Evolutionary conservation across 2,113 vertebrate species (phyloP), one percentile per base, ranked within the genome.

Genomic region (Excalfactoria chinensis): DNA sequence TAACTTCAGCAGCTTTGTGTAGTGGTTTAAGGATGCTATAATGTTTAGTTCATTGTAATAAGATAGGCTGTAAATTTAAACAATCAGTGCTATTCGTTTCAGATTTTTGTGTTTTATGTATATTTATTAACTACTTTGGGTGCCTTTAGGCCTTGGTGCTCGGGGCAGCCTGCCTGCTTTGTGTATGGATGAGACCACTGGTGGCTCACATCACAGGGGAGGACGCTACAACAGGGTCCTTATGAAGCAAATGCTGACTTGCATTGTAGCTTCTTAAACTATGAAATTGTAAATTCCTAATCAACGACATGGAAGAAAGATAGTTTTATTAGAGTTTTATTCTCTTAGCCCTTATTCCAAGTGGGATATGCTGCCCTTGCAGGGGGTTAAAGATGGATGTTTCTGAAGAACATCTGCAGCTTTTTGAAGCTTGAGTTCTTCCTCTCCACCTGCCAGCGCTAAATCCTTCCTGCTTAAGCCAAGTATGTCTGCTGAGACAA

Each of bases 51-150:
- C 72, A 69, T 48, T 86, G 71, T 94, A 78, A 84, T 67, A 89
- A 92, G 89, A 28, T 13, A 35, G 84, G 73, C 28, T 96, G 89
- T 92, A 76, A 84, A 92, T 92, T 84, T 82, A 63, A 90, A 88
- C 35, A 90, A 95, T 93, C 89, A 69, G 10, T 68, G 86, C 86
- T 93, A 84, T 90, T 93, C 62, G 58, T 46, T 89, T 87, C 40
- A 73, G 11, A n/a, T 43, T 92, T 92, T 92, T 87, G 93, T 92
- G 74, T 84, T 90, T 92, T 93, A 79, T 70, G 59, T 84, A 49
- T 96, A 95, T 96, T 96, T 96, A 96, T 96, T 95, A 80, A 72
- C 44, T 73, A 3, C 40, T 92, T 84, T 43, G 84, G 82, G 89
- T 89, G 74, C 93, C 77, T 87, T 82, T 59, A 87, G 68, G 68